A percentile compares a stretch with the other conserved stretches of the same genome.
Evolutionary conservation across 1,140 invertebrate genomes (phyloP).

Genomic region (Adelges cooleyi): DNA sequence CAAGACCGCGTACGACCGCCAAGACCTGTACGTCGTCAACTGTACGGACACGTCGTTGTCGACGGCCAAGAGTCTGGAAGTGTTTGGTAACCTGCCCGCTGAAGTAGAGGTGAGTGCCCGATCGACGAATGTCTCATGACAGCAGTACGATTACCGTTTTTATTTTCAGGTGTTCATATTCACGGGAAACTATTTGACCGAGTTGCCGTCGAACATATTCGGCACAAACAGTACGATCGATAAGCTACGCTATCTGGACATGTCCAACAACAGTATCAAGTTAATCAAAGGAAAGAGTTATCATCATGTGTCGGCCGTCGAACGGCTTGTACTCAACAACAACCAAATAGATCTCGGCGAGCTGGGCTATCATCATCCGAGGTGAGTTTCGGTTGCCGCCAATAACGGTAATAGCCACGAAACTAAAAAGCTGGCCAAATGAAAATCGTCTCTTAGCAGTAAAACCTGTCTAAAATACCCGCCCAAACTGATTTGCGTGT

Average conservation of each 20-base stretch:
- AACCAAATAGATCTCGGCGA: constrained; percentile 55
- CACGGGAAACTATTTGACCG: constrained; percentile 54
- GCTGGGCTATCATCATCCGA: constrained; percentile 51
- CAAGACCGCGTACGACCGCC: constrained; percentile 42
- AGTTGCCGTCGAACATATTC: constrained; percentile 60
- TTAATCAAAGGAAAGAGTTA: constrained; percentile 65
- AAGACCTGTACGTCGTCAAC: constrained; percentile 53
- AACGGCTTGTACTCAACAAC: constrained; percentile 60
- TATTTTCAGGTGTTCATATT: constrained; percentile 54
- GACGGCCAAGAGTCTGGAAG: constrained; percentile 41
- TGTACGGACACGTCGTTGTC: constrained; percentile 55
- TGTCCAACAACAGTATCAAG: constrained; percentile 63
- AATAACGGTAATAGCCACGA: too few relatives aligned
- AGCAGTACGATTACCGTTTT: constrained; percentile 14
- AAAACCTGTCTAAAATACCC: too few relatives aligned
- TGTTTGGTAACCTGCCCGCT: constrained; percentile 48
- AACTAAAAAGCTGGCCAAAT: too few relatives aligned
- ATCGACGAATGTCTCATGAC: background rate
- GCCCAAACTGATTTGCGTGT: too few relatives aligned
- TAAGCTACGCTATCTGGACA: constrained; percentile 55
- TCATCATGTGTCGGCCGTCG: constrained; percentile 58
- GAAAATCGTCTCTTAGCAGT: too few relatives aligned
- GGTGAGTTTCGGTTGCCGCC: too few relatives aligned
- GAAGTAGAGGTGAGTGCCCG: constrained; percentile 46
- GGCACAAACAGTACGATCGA: constrained; percentile 46